Base-by-base conservation (phyloP, 1,140 invertebrate species). In the Phocides pigmalion region DNA sequence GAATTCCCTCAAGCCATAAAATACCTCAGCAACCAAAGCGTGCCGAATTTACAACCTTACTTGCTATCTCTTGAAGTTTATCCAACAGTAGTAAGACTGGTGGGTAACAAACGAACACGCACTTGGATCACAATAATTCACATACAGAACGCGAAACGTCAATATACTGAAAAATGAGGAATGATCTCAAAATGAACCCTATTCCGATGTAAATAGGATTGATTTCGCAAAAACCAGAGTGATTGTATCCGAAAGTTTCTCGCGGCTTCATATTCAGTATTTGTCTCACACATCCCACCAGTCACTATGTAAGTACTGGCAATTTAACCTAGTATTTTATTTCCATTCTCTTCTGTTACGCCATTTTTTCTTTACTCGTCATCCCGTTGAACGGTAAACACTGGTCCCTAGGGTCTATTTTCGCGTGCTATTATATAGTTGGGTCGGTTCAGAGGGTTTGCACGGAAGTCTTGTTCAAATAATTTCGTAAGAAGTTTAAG, bases 401-500 rank as follows among this genome's bases (percentile, higher is more conserved):
- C 16, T 14, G 11, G 39, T 28, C 70, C n/a, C 46, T 61, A 83
- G 70, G 62, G 81, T 44, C 51, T 50, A 72, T 73, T 81, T 84
- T 83, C 47, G 76, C 62, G 69, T 82, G 76, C 44, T 59, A 42
- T 44, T 59, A 58, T 61, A 71, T 68, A 74, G 66, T 68, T 70
- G 32, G 47, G 14, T 53, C 68, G 61, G 20, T 73, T 71, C 53
- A 54, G 63, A 68, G 70, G 69, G 70, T 69, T 73, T 47, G 63
- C 50, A 67, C 51, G 62, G 69, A 65, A 72, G 67, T 69, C 77
- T 80, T 82, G 82, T 83, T 85, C 78, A 86, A 86, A 89, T 89
- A 89, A 87, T 89, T 82, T 86, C 64, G 80, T 79, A 82, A 80
- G 79, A 86, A 87, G 74, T 82, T 86, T 76, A 66, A 74, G 72